Percentiles rank a stretch among this genome's conserved stretches.
These are phyloP conservation scores for Cosmopolites sordidus DNA, from an alignment of 2,888 invertebrate genomes.

Conservation along the genomic window DNA sequence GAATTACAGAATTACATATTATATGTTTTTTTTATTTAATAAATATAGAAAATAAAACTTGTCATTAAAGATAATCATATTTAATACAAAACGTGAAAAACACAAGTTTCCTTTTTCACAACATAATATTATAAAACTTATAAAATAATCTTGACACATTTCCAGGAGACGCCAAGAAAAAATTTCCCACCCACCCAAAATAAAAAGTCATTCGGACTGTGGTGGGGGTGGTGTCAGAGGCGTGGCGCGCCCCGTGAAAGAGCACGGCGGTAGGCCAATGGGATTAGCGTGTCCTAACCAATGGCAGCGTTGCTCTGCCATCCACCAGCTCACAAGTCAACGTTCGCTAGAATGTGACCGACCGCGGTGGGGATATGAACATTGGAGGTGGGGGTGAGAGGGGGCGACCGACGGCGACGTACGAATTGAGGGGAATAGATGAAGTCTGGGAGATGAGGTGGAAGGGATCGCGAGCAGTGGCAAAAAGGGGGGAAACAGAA, in stretches of 20 bases:
- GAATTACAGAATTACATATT: too few relatives aligned
- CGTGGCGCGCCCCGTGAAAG: slow-evolving; percentile 33
- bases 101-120: too few relatives aligned
- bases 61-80: too few relatives aligned
- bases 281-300: slow-evolving; percentile 41
- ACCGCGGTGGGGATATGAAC: neutral
- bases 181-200: neutral
- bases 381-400: neutral
- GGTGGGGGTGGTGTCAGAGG: slow-evolving; percentile 8
- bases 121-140: too few relatives aligned
- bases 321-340: slow-evolving; percentile 41
- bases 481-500: neutral
- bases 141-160: too few relatives aligned
- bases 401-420: neutral
- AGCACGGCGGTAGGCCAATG: slow-evolving; percentile 34
- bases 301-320: slow-evolving; percentile 37
- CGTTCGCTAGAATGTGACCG: slow-evolving; percentile 32
- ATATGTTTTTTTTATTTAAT: too few relatives aligned
- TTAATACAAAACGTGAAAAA: too few relatives aligned
- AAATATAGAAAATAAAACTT: neutral
- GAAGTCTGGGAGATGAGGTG: neutral
- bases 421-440: too few relatives aligned
- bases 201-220: neutral
- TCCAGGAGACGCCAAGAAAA: too few relatives aligned
- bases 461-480: neutral